phyloP scores from a whole-genome alignment of 2,888 invertebrate species.

The Erebia aethiops region DNA sequence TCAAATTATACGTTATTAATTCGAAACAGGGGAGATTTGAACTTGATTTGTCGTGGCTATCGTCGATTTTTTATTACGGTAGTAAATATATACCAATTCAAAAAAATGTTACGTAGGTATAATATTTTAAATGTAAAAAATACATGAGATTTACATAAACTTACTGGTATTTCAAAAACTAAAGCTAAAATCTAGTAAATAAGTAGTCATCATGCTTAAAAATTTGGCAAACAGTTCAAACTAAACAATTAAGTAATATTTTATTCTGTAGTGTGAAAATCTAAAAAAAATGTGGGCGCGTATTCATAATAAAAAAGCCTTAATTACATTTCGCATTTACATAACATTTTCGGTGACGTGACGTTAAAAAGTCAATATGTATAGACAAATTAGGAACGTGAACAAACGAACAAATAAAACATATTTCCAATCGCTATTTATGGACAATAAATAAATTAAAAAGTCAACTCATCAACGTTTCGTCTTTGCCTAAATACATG shows the following conservation, averaged over 20 bases:
- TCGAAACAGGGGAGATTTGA: too few relatives aligned
- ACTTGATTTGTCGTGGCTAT: too few relatives aligned
- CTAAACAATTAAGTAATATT: slow-evolving; percentile 3
- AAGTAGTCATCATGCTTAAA: too few relatives aligned
- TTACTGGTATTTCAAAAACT: too few relatives aligned
- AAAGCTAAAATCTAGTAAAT: neutral
- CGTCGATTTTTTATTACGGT: too few relatives aligned
- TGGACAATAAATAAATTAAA: slow-evolving; percentile 71
- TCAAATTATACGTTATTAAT: too few relatives aligned
- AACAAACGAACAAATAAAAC: slow-evolving; percentile 7
- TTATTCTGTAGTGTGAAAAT: slow-evolving; percentile 4
- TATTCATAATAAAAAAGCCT: slow-evolving; percentile 20
- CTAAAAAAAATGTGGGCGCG: neutral
- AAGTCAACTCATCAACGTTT: slow-evolving; percentile 78
- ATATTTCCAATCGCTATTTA: slow-evolving; percentile 53
- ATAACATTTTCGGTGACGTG: slow-evolving; percentile 63
- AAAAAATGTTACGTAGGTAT: too few relatives aligned
- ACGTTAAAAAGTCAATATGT: slow-evolving; percentile 69
- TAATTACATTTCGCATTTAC: slow-evolving; percentile 56
- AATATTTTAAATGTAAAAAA: too few relatives aligned
- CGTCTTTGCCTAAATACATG: slow-evolving; percentile 81
- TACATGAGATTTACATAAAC: too few relatives aligned
- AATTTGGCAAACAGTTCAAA: neutral
- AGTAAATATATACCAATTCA: too few relatives aligned
- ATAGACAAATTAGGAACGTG: slow-evolving; percentile 51